These are phyloP conservation scores for Dipodomys stephensi DNA, from an alignment of 2,113 vertebrate species.

Conservation along the genomic window DNA sequence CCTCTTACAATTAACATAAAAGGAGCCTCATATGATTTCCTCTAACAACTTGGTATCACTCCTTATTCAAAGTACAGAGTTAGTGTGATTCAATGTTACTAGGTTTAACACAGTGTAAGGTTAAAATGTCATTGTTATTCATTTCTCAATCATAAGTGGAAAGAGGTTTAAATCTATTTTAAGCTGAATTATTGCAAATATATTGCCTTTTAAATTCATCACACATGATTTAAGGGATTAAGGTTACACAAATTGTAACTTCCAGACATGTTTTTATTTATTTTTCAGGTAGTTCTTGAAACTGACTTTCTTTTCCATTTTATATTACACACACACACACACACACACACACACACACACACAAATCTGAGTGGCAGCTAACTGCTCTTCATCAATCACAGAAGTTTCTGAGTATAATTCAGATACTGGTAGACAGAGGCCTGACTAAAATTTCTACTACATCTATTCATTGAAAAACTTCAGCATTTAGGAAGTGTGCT, in stretches of 20 bases:
- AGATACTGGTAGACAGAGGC: neutral
- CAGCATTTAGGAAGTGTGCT: neutral
- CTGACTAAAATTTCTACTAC: neutral
- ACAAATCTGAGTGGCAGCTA: constrained; percentile 22
- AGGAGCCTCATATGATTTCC: neutral
- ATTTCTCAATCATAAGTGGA: constrained; percentile 36
- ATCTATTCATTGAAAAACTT: neutral
- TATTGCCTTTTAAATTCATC: constrained; percentile 57
- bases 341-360: no score
- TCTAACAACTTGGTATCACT: neutral
- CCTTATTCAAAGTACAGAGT: neutral
- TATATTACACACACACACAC: neutral
- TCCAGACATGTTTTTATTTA: constrained; percentile 56
- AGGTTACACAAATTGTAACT: constrained; percentile 44
- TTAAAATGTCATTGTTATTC: constrained; percentile 37
- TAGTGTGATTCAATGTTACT: constrained; percentile 24
- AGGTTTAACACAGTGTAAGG: constrained; percentile 28
- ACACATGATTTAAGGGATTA: constrained; percentile 48
- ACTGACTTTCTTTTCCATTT: constrained; percentile 60
- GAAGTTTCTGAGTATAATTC: constrained; percentile 31
- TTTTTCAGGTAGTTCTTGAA: constrained; percentile 39
- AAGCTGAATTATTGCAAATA: constrained; percentile 44
- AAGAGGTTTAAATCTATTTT: constrained; percentile 45
- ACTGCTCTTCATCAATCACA: constrained; percentile 43
- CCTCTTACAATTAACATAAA: neutral